Evolutionary conservation across 2,797 vertebrate genomes (phyloP).

Genomic region (Xenentodon cancila): DNA sequence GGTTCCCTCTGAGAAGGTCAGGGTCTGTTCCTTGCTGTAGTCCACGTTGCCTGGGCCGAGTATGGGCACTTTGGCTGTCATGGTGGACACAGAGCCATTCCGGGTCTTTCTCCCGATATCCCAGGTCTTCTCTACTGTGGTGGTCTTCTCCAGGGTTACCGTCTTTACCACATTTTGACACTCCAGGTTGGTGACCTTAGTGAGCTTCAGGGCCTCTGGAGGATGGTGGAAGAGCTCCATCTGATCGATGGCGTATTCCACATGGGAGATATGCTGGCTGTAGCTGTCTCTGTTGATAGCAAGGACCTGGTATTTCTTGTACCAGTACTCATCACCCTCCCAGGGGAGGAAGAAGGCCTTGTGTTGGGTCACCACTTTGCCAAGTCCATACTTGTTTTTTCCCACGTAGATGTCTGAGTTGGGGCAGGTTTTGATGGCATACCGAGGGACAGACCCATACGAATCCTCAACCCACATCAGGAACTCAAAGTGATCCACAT

Average conservation of each 20-base stretch:
- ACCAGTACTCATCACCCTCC: conserved; percentile 83
- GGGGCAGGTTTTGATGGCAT: conserved; percentile 73
- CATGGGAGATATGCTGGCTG: conserved; percentile 77
- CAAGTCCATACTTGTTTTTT: conserved; percentile 83
- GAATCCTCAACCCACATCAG: conserved; percentile 78
- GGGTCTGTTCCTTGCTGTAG: conserved; percentile 73
- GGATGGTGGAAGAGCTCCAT: conserved; percentile 76
- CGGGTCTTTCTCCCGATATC: conserved; percentile 73
- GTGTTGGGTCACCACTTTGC: conserved; percentile 77
- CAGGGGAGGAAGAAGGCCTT: conserved; percentile 82
- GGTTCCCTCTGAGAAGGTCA: conserved; percentile 76
- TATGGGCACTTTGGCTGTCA: conserved; percentile 74
- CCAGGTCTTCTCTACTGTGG: conserved; percentile 68
- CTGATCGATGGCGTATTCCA: conserved; percentile 70
- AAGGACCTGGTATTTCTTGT: conserved; percentile 80
- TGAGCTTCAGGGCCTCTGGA: conserved; percentile 73
- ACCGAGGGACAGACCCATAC: conserved; percentile 71
- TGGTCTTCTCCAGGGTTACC: conserved; percentile 74
- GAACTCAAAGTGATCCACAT: conserved; percentile 81
- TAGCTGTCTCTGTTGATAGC: conserved; percentile 74
- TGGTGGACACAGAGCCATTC: conserved; percentile 73
- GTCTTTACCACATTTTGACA: conserved; percentile 72
- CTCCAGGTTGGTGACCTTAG: conserved; percentile 76
- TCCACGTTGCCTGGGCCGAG: conserved; percentile 60
- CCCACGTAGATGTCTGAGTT: conserved; percentile 74